phyloP scores from a whole-genome alignment of 2,888 invertebrate species.

The Drosophila colorata region DNA sequence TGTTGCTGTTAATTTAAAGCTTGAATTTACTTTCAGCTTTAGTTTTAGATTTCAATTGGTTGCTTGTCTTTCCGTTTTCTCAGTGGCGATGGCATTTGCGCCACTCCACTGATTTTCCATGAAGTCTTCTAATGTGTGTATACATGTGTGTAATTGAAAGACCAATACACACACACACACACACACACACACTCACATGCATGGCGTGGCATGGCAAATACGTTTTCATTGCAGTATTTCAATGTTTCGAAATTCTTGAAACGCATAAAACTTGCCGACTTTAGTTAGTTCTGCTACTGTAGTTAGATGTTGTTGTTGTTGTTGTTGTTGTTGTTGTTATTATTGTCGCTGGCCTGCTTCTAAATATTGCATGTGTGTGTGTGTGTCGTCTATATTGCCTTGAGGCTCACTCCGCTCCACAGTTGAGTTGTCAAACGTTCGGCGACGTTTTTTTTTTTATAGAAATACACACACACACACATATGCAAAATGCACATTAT shows the following conservation, averaged over 20 bases:
- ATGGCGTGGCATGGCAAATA: slow-evolving; percentile 44
- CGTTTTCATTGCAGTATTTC: slow-evolving; percentile 72
- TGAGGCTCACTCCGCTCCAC: slow-evolving; percentile 60
- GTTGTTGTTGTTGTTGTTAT: slow-evolving; percentile 41
- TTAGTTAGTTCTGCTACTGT: slow-evolving; percentile 68
- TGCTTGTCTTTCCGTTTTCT: slow-evolving; percentile 59
- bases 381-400: slow-evolving; percentile 49
- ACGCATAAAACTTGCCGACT: slow-evolving; percentile 67
- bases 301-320: slow-evolving; percentile 21
- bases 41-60: slow-evolving; percentile 58
- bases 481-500: not conserved
- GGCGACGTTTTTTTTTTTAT: too few species aligned
- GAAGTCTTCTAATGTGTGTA: slow-evolving; percentile 43
- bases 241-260: slow-evolving; percentile 77
- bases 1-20: slow-evolving; percentile 14
- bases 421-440: slow-evolving; percentile 76
- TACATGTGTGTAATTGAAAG: slow-evolving; percentile 55
- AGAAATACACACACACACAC: slow-evolving; percentile 11
- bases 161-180: slow-evolving; percentile 23
- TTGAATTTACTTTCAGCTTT: slow-evolving; percentile 47
- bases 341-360: slow-evolving; percentile 55
- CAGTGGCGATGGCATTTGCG: slow-evolving; percentile 56
- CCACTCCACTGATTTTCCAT: slow-evolving; percentile 63
- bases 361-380: slow-evolving; percentile 20
- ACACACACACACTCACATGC: slow-evolving; percentile 19